Evolutionary conservation across 37 sponge, comb jelly and placozoan genomes (phyloP).

Genomic region (Theonella swinhoei): DNA sequence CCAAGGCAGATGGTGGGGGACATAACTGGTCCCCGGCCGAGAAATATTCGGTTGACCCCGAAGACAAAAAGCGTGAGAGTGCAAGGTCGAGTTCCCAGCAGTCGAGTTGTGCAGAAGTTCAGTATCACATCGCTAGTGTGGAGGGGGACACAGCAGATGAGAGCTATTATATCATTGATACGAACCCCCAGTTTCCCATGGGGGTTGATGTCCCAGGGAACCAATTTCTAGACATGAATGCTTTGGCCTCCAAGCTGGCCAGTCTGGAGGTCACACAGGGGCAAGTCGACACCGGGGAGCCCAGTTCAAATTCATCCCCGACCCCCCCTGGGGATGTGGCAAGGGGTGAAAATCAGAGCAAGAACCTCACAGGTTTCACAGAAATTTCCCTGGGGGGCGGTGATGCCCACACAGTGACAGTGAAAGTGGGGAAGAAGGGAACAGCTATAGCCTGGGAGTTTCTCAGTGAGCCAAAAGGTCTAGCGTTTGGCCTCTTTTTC

Average conservation of each 20-base stretch:
- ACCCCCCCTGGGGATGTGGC: background rate
- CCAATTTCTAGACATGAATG: slow-evolving; percentile 38
- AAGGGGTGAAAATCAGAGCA: background rate
- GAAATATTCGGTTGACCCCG: slow-evolving; percentile 37
- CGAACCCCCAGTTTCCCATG: slow-evolving; percentile 42
- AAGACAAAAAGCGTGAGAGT: background rate
- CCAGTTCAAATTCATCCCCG: background rate
- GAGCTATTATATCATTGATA: slow-evolving; percentile 40
- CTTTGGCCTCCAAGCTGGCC: slow-evolving; percentile 55
- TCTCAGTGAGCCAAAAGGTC: slow-evolving; percentile 73
- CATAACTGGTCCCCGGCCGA: background rate
- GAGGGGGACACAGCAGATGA: slow-evolving; percentile 34
- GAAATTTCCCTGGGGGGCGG: slow-evolving; percentile 67
- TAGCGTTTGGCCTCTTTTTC: slow-evolving; percentile 72
- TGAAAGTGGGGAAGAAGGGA: slow-evolving; percentile 50
- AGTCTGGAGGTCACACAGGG: slow-evolving; percentile 25
- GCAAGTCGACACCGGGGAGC: background rate
- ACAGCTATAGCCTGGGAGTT: slow-evolving; percentile 75
- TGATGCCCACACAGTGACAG: slow-evolving; percentile 46
- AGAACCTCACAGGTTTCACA: slow-evolving; percentile 1
- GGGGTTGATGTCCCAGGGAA: slow-evolving; percentile 49
- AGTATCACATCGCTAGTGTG: background rate
- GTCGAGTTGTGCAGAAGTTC: background rate
- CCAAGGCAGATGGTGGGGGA: background rate
- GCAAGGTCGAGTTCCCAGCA: background rate